Evolutionary conservation across 2,797 vertebrate species (phyloP).

Genomic region (Argentina silus): DNA sequence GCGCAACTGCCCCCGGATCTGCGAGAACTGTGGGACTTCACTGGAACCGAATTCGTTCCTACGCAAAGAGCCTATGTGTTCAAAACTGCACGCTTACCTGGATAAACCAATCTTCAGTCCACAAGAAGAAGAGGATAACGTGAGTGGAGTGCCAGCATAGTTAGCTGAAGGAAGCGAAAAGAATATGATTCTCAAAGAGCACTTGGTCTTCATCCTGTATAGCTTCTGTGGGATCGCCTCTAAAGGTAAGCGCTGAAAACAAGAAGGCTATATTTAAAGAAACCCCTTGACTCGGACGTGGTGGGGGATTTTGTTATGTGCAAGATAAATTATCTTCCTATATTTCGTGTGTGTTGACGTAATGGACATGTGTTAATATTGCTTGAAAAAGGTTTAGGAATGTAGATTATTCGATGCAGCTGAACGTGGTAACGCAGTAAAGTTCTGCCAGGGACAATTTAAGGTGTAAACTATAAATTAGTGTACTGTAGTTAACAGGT

Average conservation of each 20-base stretch:
- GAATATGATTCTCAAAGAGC: constrained; percentile 81
- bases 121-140: constrained; percentile 47
- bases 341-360: not conserved
- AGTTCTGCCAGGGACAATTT: too few species aligned
- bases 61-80: constrained; percentile 60
- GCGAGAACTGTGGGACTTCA: constrained; percentile 54
- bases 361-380: not conserved
- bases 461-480: too few species aligned
- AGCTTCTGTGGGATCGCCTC: constrained; percentile 78
- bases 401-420: too few species aligned
- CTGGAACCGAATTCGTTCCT: constrained; percentile 55
- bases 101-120: constrained; percentile 73
- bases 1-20: constrained; percentile 66
- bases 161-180: constrained; percentile 65
- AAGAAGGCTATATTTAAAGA: not conserved
- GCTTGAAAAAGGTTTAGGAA: too few species aligned
- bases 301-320: constrained; percentile 54
- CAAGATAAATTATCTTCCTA: constrained; percentile 15
- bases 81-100: constrained; percentile 74
- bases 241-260: constrained; percentile 72
- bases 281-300: constrained; percentile 70
- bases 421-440: too few species aligned
- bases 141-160: constrained; percentile 48
- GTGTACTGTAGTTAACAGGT: too few species aligned
- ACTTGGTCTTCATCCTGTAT: constrained; percentile 79